Percentiles rank a stretch among this genome's conserved stretches.
These are phyloP conservation scores for Albula glossodonta DNA, from an alignment of 2,113 vertebrate genomes.

Conservation along the genomic window DNA sequence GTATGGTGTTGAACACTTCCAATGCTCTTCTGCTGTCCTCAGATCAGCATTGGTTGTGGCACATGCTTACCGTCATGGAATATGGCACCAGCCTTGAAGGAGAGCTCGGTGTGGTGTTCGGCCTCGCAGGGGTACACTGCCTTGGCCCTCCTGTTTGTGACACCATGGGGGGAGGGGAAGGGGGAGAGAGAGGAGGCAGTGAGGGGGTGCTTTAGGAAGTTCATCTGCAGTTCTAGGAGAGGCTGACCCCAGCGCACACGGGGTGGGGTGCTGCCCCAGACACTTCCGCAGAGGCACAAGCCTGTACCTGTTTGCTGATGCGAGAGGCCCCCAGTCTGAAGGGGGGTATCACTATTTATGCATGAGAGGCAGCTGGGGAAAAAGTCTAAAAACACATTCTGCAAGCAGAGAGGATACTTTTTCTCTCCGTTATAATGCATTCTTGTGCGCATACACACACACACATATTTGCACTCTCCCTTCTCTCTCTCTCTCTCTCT, in stretches of 20 bases:
- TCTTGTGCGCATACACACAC: not conserved
- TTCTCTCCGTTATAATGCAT: too few relatives aligned
- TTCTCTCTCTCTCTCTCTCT: not conserved
- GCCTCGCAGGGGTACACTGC: slow-evolving; percentile 95
- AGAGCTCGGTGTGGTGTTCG: slow-evolving; percentile 93
- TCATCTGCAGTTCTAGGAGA: not conserved
- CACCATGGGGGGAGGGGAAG: slow-evolving; percentile 53
- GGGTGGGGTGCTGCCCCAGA: not conserved
- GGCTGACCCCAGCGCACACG: not conserved
- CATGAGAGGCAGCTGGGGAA: not conserved
- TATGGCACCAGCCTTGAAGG: slow-evolving; percentile 92
- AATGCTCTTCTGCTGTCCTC: slow-evolving; percentile 43
- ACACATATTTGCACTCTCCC: too few relatives aligned
- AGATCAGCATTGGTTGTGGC: slow-evolving; percentile 57
- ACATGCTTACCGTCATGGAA: slow-evolving; percentile 92
- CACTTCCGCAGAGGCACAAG: not conserved
- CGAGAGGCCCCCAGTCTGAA: not conserved
- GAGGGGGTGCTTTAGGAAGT: not conserved
- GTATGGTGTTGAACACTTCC: not conserved
- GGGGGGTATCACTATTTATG: not conserved
- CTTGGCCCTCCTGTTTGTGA: slow-evolving; percentile 81
- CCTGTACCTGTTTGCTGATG: not conserved
- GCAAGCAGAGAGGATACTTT: not conserved
- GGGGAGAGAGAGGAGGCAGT: not conserved
- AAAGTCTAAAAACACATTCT: not conserved